phyloP scores from a whole-genome alignment of 2,888 invertebrate genomes.

The Pandemis corylana region DNA sequence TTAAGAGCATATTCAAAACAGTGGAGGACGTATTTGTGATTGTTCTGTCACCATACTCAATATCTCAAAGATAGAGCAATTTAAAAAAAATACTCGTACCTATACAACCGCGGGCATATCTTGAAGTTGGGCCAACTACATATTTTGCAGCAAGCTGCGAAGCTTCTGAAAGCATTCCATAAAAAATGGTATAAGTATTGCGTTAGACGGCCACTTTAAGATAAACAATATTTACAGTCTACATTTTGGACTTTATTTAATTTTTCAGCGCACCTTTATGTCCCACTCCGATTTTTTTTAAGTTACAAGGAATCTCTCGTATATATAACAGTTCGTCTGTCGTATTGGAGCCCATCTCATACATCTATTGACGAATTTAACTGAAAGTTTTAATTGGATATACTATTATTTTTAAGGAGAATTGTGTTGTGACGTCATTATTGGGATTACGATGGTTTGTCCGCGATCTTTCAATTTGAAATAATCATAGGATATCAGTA shows the following conservation, averaged over 20 bases:
- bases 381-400: slow-evolving; percentile 40
- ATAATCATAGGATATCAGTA: slow-evolving; percentile 51
- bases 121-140: neutral
- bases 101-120: neutral
- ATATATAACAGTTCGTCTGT: neutral
- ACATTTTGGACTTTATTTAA: neutral
- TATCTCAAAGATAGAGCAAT: slow-evolving; percentile 23
- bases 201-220: neutral
- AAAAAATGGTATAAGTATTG: neutral
- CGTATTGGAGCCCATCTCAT: slow-evolving; percentile 29
- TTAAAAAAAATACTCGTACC: neutral
- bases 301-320: neutral
- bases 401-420: slow-evolving; percentile 35
- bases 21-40: slow-evolving; percentile 52
- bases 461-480: slow-evolving; percentile 28
- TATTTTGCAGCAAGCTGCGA: neutral
- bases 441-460: slow-evolving; percentile 25
- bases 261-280: neutral
- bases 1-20: neutral
- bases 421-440: slow-evolving; percentile 40
- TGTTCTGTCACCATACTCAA: neutral
- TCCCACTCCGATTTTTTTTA: neutral
- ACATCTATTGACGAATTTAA: slow-evolving; percentile 41
- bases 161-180: neutral
- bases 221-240: neutral